Conservation (phyloP, 2,888 invertebrate species). For the Tortricodes alternella region DNA sequence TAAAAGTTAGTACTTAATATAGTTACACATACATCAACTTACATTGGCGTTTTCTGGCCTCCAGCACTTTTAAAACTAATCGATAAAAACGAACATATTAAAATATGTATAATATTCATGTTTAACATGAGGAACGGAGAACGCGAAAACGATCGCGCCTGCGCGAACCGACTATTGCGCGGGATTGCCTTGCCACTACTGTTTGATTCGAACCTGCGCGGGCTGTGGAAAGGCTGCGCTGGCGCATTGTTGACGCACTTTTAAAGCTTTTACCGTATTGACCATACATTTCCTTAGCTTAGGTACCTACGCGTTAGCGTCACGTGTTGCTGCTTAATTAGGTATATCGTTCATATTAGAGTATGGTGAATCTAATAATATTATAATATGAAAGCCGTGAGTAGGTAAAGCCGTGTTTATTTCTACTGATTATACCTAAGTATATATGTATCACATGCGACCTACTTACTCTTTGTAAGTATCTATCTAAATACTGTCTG, state of each 20-base stretch:
- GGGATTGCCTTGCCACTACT: constrained; percentile 65
- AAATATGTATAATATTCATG: constrained; percentile 60
- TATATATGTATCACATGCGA: too few relatives aligned
- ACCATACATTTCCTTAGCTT: constrained; percentile 44
- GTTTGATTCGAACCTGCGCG: constrained; percentile 44
- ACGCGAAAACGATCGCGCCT: constrained; percentile 46
- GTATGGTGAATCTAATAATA: too few relatives aligned
- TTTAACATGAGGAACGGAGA: constrained; percentile 58
- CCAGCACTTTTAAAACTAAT: constrained; percentile 47
- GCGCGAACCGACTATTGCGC: constrained; percentile 63
- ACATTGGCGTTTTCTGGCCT: constrained; percentile 61
- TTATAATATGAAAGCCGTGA: too few relatives aligned
- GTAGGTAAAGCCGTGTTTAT: too few relatives aligned
- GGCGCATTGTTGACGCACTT: constrained; percentile 40
- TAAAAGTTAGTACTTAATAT: background rate
- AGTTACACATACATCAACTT: constrained; percentile 43
- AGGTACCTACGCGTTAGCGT: constrained; percentile 4
- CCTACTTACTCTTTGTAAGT: too few relatives aligned
- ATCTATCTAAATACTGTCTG: too few relatives aligned
- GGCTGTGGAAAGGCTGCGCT: constrained; percentile 59
- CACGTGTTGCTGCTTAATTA: background rate
- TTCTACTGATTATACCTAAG: too few relatives aligned
- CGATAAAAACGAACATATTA: constrained; percentile 50
- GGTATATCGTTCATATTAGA: too few relatives aligned
- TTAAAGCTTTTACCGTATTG: constrained; percentile 56